Percentiles rank a stretch among this genome's conserved stretches.
These are phyloP conservation scores for Sylvietta virens DNA, from an alignment of 2,113 vertebrate species.

Conservation along the genomic window DNA sequence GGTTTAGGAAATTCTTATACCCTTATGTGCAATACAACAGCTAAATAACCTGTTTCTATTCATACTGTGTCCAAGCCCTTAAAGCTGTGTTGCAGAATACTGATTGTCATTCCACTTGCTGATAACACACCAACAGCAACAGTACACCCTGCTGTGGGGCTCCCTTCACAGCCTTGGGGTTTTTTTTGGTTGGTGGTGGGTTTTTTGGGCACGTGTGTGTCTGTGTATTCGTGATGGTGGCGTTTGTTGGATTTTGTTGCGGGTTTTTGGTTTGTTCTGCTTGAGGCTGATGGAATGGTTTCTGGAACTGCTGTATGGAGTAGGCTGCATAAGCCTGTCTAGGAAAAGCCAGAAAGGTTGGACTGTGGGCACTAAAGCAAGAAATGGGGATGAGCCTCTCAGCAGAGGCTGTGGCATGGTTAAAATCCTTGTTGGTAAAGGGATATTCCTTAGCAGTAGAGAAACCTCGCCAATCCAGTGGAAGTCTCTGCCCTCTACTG, in stretches of 20 bases:
- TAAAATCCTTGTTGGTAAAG: not conserved
- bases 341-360: not conserved
- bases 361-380: not conserved
- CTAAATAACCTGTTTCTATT: not conserved
- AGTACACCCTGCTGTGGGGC: not conserved
- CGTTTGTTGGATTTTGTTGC: not conserved
- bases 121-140: not conserved
- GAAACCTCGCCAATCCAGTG: not conserved
- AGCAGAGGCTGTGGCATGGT: not conserved
- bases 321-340: not conserved
- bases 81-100: not conserved
- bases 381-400: not conserved
- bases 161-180: not conserved
- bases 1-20: not conserved
- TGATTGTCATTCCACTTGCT: not conserved
- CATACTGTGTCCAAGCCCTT: not conserved
- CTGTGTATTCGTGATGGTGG: too few species aligned
- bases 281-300: not conserved
- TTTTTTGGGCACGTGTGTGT: not conserved
- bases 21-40: not conserved
- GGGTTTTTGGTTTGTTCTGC: not conserved
- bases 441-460: not conserved
- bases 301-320: fast-evolving
- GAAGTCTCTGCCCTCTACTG: slow-evolving; percentile 62
- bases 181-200: not conserved